Base-by-base conservation (phyloP, 2,797 vertebrate species). In the Characodon lateralis region DNA sequence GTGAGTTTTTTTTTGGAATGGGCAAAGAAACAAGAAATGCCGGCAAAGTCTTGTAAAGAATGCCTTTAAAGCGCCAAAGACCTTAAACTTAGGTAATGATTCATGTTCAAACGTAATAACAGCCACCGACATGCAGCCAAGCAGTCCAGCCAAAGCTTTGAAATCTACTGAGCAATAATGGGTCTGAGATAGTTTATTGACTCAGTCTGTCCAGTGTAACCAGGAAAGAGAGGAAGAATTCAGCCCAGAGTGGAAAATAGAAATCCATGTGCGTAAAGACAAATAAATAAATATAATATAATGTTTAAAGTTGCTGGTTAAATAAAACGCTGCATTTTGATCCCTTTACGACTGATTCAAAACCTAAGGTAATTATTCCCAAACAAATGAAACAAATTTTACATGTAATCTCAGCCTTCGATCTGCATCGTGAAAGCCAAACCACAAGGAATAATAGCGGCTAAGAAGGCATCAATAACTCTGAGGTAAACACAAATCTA, bases 401-500 rank as follows among this genome's bases (percentile, higher is more conserved):
- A 78, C 48, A 43, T 31, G 39, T 20, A 68, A 78, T 78, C 71
- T 75, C 7, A 82, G 74, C 24, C 4, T 84, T 83, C 51, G 79
- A 82, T 86, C 82, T 80, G 81, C 73, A 50, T 79, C 69, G 68
- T 59, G n/a, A 87, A 85, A 83, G 78, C 77, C 61, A 70, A 78
- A 14, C 39, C 6, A 72, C 58, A 69, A 26, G 72, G 43, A 73
- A 84, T 77, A 78, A 86, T 77, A 78, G 73, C 78, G 79, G 83
- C 83, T 92, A 75, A 76, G 73, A 86, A 81, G 71, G 83, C 76
- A 76, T 83, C 84, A 84, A 90, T 91, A 77, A 79, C 84, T 80
- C 70, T 66, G 78, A 76, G 87, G 86, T 87, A 93, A 94, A 93
- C 83, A 91, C 78, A 86, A 94, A 86, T 82, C 85, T 77, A 85